Evolutionary conservation across 2,113 vertebrate species (phyloP).

Genomic region (Macquaria ambigua): DNA sequence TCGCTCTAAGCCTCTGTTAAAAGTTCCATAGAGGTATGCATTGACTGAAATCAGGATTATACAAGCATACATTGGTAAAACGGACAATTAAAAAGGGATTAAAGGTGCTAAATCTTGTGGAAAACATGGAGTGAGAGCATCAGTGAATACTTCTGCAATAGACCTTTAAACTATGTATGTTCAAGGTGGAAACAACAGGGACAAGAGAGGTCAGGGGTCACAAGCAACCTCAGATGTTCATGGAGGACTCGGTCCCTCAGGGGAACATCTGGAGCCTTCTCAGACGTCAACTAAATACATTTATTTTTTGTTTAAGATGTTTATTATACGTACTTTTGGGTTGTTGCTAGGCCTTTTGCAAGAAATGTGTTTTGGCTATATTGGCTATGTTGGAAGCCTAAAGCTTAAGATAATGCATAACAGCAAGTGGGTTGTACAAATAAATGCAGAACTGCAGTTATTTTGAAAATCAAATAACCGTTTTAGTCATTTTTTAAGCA

Average conservation of each 20-base stretch:
- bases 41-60: slow-evolving; percentile 4
- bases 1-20: no score
- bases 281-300: slow-evolving; percentile 13
- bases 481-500: not conserved
- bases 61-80: slow-evolving; percentile 1
- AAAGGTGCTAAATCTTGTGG: no score
- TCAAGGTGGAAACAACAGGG: not conserved
- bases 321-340: slow-evolving; percentile 8
- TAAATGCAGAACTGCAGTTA: not conserved
- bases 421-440: not conserved
- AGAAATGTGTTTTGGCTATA: not conserved
- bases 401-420: not conserved
- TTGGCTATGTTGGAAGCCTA: not conserved
- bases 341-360: not conserved
- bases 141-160: not conserved
- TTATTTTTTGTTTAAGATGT: not conserved
- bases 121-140: no score
- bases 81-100: not conserved
- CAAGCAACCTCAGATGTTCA: slow-evolving; percentile 4
- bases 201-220: slow-evolving; percentile 42
- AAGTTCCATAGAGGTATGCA: not conserved
- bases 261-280: slow-evolving; percentile 51
- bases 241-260: not conserved
- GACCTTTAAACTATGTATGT: not conserved
- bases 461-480: not conserved